A percentile compares a stretch with the other conserved stretches of the same genome.
These are phyloP conservation scores for Spodoptera frugiperda DNA, from an alignment of 1,140 invertebrate species.

Conservation along the genomic window DNA sequence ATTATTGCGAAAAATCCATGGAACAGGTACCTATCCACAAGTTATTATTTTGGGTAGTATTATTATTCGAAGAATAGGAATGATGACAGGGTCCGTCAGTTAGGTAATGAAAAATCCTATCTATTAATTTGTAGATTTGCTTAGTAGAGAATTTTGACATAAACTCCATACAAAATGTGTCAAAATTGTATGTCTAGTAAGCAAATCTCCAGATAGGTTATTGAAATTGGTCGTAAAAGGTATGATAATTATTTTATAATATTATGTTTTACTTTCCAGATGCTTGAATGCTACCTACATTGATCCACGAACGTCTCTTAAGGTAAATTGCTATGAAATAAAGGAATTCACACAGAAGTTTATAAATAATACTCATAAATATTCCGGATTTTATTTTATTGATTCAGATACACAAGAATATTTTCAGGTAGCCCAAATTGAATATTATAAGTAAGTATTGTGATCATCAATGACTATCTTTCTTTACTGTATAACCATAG, in stretches of 20 bases:
- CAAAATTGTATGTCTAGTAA: no score
- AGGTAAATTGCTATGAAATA: neutral
- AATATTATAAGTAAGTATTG: neutral
- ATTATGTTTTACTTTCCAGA: neutral
- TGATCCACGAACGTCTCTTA: neutral
- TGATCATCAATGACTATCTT: no score
- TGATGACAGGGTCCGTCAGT: no score
- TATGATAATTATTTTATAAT: neutral
- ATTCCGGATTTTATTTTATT: neutral
- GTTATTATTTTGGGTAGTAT: neutral
- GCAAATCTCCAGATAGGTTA: no score
- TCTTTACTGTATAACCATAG: no score
- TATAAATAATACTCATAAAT: neutral
- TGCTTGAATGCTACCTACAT: neutral
- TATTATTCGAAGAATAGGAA: no score
- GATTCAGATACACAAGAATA: neutral
- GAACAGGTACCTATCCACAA: slow-evolving; percentile 4
- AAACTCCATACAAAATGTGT: no score
- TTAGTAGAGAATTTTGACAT: no score
- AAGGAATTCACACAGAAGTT: neutral
- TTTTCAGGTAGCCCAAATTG: neutral
- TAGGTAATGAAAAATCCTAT: no score
- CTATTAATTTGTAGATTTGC: no score
- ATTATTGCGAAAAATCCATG: neutral
- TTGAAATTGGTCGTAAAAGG: no score